Evolutionary conservation across 2,797 vertebrate species (phyloP).

Genomic region (Channa striata): DNA sequence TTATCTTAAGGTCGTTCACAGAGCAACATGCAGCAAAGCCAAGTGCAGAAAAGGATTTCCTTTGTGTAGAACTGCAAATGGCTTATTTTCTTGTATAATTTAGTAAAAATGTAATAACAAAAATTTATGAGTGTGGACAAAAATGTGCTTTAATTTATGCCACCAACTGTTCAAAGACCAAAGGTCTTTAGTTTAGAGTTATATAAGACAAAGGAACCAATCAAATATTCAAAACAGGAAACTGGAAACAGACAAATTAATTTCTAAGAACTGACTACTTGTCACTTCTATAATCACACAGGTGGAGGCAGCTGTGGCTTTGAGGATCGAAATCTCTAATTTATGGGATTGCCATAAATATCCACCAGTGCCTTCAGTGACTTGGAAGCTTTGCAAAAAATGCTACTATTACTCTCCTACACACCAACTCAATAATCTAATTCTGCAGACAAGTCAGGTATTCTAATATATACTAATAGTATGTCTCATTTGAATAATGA

Average conservation of each 20-base stretch:
- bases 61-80: neutral
- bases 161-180: neutral
- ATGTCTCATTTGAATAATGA: constrained; percentile 22
- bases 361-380: neutral
- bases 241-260: too few species aligned
- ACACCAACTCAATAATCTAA: constrained; percentile 14
- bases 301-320: too few species aligned
- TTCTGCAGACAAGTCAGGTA: constrained; percentile 7
- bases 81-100: neutral
- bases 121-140: too few species aligned
- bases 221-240: too few species aligned
- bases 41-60: neutral
- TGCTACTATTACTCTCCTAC: neutral
- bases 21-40: neutral
- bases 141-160: too few species aligned
- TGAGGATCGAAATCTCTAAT: too few species aligned
- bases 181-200: too few species aligned
- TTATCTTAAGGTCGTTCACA: neutral
- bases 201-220: too few species aligned
- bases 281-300: too few species aligned
- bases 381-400: too few species aligned
- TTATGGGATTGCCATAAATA: neutral
- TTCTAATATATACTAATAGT: constrained; percentile 6
- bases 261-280: too few species aligned
- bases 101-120: too few species aligned